phyloP scores from a whole-genome alignment of 2,113 vertebrate species.

The Nansenia antarctica region DNA sequence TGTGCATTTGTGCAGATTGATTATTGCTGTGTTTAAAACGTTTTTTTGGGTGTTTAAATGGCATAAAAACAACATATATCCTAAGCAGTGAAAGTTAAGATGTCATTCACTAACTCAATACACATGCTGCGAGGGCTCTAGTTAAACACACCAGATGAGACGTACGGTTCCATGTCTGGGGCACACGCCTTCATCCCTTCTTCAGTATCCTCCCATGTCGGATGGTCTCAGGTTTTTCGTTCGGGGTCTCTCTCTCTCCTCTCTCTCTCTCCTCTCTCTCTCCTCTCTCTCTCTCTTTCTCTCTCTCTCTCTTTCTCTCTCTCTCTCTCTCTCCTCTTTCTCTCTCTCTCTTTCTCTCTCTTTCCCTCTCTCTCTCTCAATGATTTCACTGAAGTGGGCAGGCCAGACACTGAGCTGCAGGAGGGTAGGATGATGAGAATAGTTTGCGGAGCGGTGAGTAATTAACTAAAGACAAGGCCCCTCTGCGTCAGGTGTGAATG shows the following conservation, averaged over 20 bases:
- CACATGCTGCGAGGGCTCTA: neutral
- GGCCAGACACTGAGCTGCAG: slow-evolving; percentile 12
- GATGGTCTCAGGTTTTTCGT: neutral
- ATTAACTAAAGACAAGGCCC: slow-evolving; percentile 49
- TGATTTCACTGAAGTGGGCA: slow-evolving; percentile 42
- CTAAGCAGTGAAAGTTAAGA: slow-evolving; percentile 5
- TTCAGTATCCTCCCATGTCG: neutral
- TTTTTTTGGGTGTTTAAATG: neutral
- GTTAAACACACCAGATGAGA: neutral
- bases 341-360: no score
- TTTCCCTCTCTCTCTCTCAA: no score
- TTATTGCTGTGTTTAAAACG: slow-evolving; percentile 14
- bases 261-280: no score
- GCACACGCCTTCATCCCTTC: neutral
- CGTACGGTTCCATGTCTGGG: neutral
- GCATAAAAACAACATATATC: neutral
- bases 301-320: no score
- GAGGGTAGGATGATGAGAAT: neutral
- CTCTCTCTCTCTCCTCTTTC: no score
- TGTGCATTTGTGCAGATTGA: slow-evolving; percentile 16
- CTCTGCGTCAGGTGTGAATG: slow-evolving; percentile 30
- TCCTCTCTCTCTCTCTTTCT: no score
- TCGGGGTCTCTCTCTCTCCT: slow-evolving; percentile 4
- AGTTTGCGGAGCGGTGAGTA: slow-evolving; percentile 34
- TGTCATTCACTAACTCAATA: neutral